A percentile compares a stretch with the other conserved stretches of the same genome.
Conservation (phyloP, 2,113 vertebrate species). For the Amphiprion percula region DNA sequence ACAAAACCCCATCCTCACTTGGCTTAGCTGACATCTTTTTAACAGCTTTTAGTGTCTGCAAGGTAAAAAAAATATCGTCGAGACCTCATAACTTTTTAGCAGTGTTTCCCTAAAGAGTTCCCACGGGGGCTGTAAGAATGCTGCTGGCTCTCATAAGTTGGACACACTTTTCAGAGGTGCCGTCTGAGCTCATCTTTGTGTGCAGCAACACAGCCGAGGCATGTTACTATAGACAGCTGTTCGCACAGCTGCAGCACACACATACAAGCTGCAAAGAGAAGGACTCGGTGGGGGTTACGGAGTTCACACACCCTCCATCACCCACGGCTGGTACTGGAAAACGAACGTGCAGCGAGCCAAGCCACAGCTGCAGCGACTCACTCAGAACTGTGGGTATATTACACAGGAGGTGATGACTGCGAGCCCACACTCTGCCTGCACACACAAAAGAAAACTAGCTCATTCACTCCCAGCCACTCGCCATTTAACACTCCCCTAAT, state of each 20-base stretch:
- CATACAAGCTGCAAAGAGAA: slow-evolving; percentile 41
- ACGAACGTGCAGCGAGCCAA: slow-evolving; percentile 24
- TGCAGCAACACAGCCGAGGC: slow-evolving; percentile 37
- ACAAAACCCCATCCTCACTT: slow-evolving; percentile 2
- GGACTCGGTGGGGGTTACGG: slow-evolving; percentile 51
- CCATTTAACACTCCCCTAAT: slow-evolving; percentile 57
- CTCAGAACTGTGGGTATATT: slow-evolving; percentile 49
- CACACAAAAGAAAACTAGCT: slow-evolving; percentile 45
- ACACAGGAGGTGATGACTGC: slow-evolving; percentile 50
- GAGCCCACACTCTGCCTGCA: slow-evolving; percentile 29
- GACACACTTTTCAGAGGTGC: slow-evolving; percentile 40
- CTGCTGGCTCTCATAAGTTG: slow-evolving; percentile 37
- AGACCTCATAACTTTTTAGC: background rate
- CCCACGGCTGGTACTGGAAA: slow-evolving; percentile 51
- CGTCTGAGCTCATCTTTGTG: slow-evolving; percentile 45
- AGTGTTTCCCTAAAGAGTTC: slow-evolving; percentile 24
- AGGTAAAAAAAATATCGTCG: background rate
- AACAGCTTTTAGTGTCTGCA: background rate
- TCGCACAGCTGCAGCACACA: slow-evolving; percentile 63
- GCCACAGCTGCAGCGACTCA: slow-evolving; percentile 67
- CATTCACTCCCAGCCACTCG: slow-evolving; percentile 25
- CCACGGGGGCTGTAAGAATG: slow-evolving; percentile 14
- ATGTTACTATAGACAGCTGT: slow-evolving; percentile 71
- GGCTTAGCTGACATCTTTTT: background rate
- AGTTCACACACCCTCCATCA: slow-evolving; percentile 68